Conservation (phyloP, 2,888 invertebrate genomes). For the Danaus chrysippus region DNA sequence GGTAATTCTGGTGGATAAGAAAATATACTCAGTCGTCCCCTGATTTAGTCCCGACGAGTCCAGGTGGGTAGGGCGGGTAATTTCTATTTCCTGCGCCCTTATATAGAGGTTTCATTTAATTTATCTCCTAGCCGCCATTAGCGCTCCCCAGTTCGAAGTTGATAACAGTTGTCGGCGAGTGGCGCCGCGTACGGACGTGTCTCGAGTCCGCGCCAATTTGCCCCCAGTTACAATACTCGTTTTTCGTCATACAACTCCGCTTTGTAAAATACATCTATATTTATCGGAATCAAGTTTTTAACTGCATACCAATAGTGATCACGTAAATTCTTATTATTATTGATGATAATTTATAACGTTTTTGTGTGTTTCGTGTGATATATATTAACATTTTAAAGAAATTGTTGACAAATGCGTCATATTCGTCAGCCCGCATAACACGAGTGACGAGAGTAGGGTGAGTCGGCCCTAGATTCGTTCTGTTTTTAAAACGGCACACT, state of each 20-base stretch:
- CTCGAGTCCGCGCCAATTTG: conserved; percentile 16
- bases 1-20: conserved; percentile 22
- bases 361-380: background rate
- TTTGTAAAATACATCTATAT: conserved; percentile 19
- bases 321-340: conserved; percentile 38
- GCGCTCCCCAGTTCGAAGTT: conserved; percentile 51
- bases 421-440: background rate
- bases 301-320: conserved; percentile 36
- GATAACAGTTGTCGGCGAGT: conserved; percentile 62
- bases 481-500: background rate
- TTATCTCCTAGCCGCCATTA: conserved; percentile 71
- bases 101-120: conserved; percentile 63
- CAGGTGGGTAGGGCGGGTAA: conserved; percentile 44
- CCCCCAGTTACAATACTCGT: conserved; percentile 19
- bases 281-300: conserved; percentile 28
- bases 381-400: background rate
- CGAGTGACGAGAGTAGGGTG: background rate
- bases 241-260: conserved; percentile 15
- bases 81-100: conserved; percentile 68
- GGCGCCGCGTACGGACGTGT: conserved; percentile 47
- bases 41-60: conserved; percentile 32
- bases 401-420: background rate
- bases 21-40: conserved; percentile 28
- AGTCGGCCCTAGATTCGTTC: background rate
- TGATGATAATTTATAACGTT: background rate